Conservation (phyloP, 2,113 vertebrate species). For the Balaeniceps rex region DNA sequence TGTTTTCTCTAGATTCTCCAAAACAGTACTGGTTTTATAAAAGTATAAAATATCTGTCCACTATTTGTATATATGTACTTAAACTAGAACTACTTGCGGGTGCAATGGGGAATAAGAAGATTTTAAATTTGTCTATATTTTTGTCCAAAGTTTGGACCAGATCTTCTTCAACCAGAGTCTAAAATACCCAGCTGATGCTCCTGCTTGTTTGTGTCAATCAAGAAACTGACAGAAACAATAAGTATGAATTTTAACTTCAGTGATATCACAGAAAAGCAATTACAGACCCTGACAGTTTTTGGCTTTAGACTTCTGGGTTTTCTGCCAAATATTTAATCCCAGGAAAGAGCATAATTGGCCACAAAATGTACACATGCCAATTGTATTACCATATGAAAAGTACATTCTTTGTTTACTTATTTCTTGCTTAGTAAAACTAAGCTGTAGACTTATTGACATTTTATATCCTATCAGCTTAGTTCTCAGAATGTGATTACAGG, state of each 20-base stretch:
- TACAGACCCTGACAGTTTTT: not conserved
- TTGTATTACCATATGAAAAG: not conserved
- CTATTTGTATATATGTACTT: not conserved
- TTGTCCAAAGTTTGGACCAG: not conserved
- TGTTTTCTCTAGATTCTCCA: not conserved
- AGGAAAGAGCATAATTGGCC: not conserved
- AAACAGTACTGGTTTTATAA: not conserved
- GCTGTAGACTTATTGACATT: not conserved
- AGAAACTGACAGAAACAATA: not conserved
- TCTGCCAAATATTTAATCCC: slow-evolving; percentile 27
- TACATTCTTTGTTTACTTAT: not conserved
- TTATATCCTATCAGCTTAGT: not conserved
- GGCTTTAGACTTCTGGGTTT: not conserved
- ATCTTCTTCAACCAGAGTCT: not conserved
- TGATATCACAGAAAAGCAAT: slow-evolving; percentile 13
- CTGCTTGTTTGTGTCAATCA: not conserved
- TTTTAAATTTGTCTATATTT: not conserved
- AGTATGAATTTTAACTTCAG: not conserved
- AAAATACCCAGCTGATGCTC: not conserved
- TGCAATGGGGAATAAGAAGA: not conserved
- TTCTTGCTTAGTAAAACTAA: not conserved
- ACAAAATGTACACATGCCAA: not conserved
- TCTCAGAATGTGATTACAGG: not conserved
- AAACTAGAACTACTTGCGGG: not conserved
- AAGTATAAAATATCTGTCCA: not conserved